Evolutionary conservation across 2,888 invertebrate species (phyloP).

Genomic region (Parascotia fuliginaria): DNA sequence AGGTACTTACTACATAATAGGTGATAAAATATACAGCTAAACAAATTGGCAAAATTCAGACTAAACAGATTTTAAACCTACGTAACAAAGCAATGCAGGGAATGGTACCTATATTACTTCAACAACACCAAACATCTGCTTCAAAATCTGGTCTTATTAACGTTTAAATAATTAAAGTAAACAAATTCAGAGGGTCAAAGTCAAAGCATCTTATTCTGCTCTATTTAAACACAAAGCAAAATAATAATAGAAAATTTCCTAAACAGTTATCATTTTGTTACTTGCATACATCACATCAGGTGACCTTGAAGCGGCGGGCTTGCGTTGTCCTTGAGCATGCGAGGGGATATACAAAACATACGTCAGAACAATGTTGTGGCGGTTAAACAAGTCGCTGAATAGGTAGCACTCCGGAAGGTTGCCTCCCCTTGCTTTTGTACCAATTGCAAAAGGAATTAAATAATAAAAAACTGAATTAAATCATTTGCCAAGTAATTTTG

Average conservation of each 20-base stretch:
- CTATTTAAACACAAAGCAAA: constrained; percentile 21
- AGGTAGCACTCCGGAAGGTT: constrained; percentile 41
- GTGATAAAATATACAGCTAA: too few species aligned
- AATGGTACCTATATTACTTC: neutral
- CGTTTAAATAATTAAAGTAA: neutral
- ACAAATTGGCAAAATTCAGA: too few species aligned
- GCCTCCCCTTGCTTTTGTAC: constrained; percentile 38
- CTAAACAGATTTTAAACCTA: too few species aligned
- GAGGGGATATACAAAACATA: constrained; percentile 45
- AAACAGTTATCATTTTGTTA: constrained; percentile 44
- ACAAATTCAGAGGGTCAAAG: constrained; percentile 3
- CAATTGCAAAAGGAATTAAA: constrained; percentile 16
- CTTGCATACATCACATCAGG: constrained; percentile 46
- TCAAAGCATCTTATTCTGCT: constrained; percentile 6
- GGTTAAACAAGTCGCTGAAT: constrained; percentile 52
- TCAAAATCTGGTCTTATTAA: neutral
- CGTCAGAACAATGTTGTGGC: constrained; percentile 42
- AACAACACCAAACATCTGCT: neutral
- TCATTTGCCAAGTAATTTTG: constrained; percentile 15
- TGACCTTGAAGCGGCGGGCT: constrained; percentile 42
- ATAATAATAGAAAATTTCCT: constrained; percentile 13
- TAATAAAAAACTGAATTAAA: constrained; percentile 20
- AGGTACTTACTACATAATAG: too few species aligned
- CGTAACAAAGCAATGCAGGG: too few species aligned
- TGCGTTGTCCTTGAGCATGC: constrained; percentile 41